A percentile compares a stretch with the other conserved stretches of the same genome.
Evolutionary conservation across 2,113 vertebrate genomes (phyloP).

Genomic region (Calyptommatus sinebrachiatus): DNA sequence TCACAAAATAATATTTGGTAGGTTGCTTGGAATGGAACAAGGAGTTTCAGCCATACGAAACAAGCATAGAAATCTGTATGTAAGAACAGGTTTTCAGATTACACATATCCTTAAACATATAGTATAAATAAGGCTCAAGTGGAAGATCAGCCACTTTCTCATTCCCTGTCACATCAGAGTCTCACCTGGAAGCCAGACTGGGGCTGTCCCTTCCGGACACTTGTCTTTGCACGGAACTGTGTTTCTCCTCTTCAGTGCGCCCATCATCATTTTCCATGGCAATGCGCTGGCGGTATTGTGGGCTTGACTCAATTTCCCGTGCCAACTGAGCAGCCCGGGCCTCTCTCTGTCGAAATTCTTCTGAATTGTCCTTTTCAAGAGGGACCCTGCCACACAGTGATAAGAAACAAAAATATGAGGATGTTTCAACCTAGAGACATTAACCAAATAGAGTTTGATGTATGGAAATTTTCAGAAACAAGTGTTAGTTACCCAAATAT

Average conservation of each 20-base stretch:
- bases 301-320: conserved; percentile 87
- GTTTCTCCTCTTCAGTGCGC: conserved; percentile 87
- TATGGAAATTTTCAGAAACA: no score
- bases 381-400: conserved; percentile 72
- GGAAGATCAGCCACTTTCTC: conserved; percentile 35
- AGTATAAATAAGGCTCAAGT: not conserved
- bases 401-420: not conserved
- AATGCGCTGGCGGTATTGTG: conserved; percentile 83
- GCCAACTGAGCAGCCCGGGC: conserved; percentile 84
- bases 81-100: not conserved
- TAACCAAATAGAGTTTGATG: no score
- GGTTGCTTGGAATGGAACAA: not conserved
- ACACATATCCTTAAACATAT: not conserved
- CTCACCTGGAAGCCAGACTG: conserved; percentile 64
- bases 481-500: not conserved
- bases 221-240: conserved; percentile 81
- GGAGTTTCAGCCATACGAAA: not conserved
- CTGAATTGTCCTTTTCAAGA: conserved; percentile 84
- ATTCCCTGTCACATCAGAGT: not conserved
- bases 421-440: not conserved
- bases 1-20: not conserved
- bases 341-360: conserved; percentile 83
- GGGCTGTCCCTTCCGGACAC: conserved; percentile 68
- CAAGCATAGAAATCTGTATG: no score
- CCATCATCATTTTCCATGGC: conserved; percentile 87